Evolutionary conservation across 2,797 vertebrate genomes (phyloP).

Genomic region (Naso thynnoides): DNA sequence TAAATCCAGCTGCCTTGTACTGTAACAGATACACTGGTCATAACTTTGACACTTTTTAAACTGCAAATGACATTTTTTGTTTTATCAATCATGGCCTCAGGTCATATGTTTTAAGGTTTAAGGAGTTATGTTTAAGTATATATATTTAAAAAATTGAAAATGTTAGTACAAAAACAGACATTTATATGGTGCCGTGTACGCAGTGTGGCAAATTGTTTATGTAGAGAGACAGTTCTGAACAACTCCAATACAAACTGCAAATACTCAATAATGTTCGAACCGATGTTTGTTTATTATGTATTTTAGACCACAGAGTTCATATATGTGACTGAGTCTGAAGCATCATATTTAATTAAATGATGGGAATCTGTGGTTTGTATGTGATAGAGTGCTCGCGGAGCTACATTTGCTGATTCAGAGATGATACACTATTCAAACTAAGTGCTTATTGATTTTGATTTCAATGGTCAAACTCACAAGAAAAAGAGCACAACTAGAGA

Average conservation of each 20-base stretch:
- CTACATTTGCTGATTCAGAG: conserved; percentile 40
- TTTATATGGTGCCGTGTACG: neutral
- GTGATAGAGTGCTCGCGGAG: conserved; percentile 2
- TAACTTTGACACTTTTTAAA: neutral
- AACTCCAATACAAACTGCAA: neutral
- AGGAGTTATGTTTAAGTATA: too few relatives aligned
- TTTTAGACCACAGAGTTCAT: neutral
- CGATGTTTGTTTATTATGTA: neutral
- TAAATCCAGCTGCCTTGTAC: too few relatives aligned
- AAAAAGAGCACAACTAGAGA: conserved; percentile 18
- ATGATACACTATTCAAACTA: conserved; percentile 30
- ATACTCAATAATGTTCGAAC: neutral
- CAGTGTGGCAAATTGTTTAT: neutral
- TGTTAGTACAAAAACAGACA: neutral
- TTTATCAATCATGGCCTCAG: too few relatives aligned
- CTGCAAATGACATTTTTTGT: neutral
- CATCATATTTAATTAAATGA: conserved; percentile 19
- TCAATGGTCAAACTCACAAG: conserved; percentile 20
- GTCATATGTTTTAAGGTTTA: neutral
- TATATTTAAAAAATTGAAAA: too few relatives aligned
- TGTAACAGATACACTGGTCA: too few relatives aligned
- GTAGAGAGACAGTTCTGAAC: neutral
- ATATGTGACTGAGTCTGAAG: neutral
- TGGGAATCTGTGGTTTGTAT: neutral
- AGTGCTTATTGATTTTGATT: conserved; percentile 39